Base-by-base conservation (phyloP, 2,113 vertebrate genomes). In the Scolopax mira region DNA sequence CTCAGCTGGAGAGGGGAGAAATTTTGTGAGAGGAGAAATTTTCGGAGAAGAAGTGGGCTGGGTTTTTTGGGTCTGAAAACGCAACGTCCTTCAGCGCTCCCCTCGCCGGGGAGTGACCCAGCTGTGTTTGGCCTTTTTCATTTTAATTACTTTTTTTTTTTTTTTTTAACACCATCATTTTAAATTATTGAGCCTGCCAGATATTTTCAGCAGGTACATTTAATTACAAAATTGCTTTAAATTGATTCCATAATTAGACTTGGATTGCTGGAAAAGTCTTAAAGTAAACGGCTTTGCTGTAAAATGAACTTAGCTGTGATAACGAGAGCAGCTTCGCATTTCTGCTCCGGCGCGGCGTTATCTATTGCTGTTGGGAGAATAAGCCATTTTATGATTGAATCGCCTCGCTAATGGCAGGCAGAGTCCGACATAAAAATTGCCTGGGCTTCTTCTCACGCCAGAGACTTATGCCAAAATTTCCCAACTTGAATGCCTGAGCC, bases 131-230 rank as follows among this genome's bases (percentile, higher is more conserved):
- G 72, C 81, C 79, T 85, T 79, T 92, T 89, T 62, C 35, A 64
- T 87, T 93, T 86, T 86, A 92, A 94, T 97, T 95, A 96, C 93
- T 88, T 97, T 90, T 96, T 91, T 91, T 41, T 44, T 46, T 46
- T 46, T 46, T 10, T 46, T 18, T 15, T 42, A 42, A 75, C 41
- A 10, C 70, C 77, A 35, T 57, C 86, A 7, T 88, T 90, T 85
- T 62, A 72, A 94, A 94, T 95, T 87, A 78, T 79, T 85, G 85
- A 95, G 57, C 84, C 73, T 67, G 89, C 66, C 79, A 94, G 92
- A 78, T 91, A 91, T 95, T 96, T 96, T 96, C 86, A 85, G 95
- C 83, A 95, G 94, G 91, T 96, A 90, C 62, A 60, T 96, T 96
- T 97, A 97, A 96, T 96, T 96, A 93, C 83, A 77, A 85, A 90